Conservation (phyloP, 2,113 vertebrate species). For the Poecilia latipinna region DNA sequence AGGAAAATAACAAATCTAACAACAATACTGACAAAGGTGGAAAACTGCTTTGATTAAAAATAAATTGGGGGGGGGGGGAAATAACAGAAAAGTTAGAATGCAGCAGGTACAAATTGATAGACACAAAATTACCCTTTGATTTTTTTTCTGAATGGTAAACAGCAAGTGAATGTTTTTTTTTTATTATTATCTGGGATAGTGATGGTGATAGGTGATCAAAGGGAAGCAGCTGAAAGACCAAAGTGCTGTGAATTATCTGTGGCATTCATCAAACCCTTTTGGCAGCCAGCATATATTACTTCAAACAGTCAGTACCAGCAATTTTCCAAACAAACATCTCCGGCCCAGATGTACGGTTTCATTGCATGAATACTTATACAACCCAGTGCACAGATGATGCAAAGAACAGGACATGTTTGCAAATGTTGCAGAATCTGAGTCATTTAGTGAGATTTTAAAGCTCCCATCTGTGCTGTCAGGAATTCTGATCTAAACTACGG, state of each 20-base stretch:
- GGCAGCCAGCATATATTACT: conserved; percentile 24
- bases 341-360: background rate
- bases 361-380: background rate
- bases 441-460: background rate
- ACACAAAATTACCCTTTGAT: background rate
- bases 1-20: background rate
- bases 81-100: background rate
- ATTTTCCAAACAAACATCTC: conserved; percentile 13
- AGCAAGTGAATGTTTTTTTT: background rate
- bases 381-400: background rate
- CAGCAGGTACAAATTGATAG: background rate
- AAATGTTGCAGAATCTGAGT: background rate
- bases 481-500: background rate
- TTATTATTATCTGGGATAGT: background rate
- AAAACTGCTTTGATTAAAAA: background rate
- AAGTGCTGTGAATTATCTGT: conserved; percentile 17
- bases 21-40: background rate
- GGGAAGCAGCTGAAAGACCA: conserved; percentile 35
- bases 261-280: conserved; percentile 37
- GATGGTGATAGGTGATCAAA: conserved; percentile 44
- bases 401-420: background rate
- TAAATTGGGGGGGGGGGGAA: background rate
- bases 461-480: background rate
- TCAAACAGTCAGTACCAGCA: conserved; percentile 32
- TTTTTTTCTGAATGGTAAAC: background rate